phyloP scores from a whole-genome alignment of 2,113 vertebrate species.

The Cichladusa arquata region DNA sequence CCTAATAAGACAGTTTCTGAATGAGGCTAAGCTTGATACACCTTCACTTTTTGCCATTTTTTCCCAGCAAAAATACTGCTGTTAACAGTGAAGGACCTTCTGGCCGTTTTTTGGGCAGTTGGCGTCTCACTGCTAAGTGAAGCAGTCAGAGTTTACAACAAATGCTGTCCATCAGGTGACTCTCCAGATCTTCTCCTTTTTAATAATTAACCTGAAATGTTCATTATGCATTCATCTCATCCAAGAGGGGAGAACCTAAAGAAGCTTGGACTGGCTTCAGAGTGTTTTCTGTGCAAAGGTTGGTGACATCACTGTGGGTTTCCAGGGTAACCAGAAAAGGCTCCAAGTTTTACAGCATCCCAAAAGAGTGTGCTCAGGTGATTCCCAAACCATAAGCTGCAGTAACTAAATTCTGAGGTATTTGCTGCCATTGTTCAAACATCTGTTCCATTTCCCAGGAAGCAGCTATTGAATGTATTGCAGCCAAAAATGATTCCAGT shows the following conservation, averaged over 20 bases:
- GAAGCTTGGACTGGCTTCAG: not conserved
- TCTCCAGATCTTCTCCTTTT: not conserved
- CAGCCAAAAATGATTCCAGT: not conserved
- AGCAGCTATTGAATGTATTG: not conserved
- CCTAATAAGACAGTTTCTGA: not conserved
- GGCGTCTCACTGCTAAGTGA: not conserved
- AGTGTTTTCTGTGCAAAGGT: not conserved
- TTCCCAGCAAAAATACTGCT: rapidly evolving
- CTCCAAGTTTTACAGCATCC: not conserved
- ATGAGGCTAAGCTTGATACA: not conserved
- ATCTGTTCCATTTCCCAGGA: not conserved
- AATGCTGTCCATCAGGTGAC: not conserved
- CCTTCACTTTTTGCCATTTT: not conserved
- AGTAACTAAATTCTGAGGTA: not conserved
- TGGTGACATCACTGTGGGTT: not conserved
- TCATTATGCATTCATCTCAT: not conserved
- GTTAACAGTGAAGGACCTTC: not conserved
- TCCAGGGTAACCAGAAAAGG: not conserved
- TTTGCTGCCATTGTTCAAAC: not conserved
- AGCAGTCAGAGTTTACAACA: not conserved
- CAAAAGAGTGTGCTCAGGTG: not conserved
- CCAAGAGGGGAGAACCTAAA: not conserved
- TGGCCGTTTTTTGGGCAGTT: not conserved
- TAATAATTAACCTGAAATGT: not conserved
- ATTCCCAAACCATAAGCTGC: not conserved